Evolutionary conservation across 1,140 invertebrate species (phyloP).

Genomic region (Lepidurus packardi): DNA sequence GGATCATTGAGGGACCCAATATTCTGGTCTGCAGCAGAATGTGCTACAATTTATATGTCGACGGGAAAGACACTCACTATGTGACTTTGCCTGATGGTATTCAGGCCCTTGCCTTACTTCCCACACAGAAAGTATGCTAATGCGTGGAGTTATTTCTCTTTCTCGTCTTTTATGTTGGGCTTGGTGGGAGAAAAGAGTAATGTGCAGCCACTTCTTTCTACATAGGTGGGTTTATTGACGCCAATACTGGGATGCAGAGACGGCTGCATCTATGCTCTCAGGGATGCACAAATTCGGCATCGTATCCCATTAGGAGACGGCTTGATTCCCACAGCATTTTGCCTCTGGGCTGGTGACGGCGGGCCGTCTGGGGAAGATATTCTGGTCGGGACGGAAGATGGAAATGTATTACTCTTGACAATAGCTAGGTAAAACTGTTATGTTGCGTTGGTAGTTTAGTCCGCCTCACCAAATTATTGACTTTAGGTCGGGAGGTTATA

Average conservation of each 20-base stretch:
- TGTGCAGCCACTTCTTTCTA: not conserved
- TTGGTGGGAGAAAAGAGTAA: not conserved
- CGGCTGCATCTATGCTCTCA: not conserved
- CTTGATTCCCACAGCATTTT: not conserved
- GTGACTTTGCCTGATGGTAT: slow-evolving; percentile 3
- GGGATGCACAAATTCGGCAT: not conserved
- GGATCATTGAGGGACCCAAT: not conserved
- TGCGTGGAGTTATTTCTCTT: not conserved
- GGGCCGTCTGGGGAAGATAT: not conserved
- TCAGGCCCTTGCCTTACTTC: slow-evolving; percentile 14
- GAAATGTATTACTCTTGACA: not conserved
- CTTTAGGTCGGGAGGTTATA: not conserved
- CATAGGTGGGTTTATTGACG: not conserved
- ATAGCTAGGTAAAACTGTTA: not conserved
- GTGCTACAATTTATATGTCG: slow-evolving; percentile 9
- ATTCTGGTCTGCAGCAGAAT: not conserved
- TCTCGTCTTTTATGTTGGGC: not conserved
- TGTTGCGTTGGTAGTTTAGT: not conserved
- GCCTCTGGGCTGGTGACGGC: not conserved
- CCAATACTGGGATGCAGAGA: slow-evolving; percentile 10
- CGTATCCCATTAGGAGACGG: not conserved
- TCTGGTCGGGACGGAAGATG: not conserved
- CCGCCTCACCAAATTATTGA: not conserved
- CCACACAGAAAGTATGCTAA: slow-evolving; percentile 1
- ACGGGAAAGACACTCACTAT: slow-evolving; percentile 12